Evolutionary conservation across 2,113 vertebrate species (phyloP).

Genomic region (Hydropotes inermis): DNA sequence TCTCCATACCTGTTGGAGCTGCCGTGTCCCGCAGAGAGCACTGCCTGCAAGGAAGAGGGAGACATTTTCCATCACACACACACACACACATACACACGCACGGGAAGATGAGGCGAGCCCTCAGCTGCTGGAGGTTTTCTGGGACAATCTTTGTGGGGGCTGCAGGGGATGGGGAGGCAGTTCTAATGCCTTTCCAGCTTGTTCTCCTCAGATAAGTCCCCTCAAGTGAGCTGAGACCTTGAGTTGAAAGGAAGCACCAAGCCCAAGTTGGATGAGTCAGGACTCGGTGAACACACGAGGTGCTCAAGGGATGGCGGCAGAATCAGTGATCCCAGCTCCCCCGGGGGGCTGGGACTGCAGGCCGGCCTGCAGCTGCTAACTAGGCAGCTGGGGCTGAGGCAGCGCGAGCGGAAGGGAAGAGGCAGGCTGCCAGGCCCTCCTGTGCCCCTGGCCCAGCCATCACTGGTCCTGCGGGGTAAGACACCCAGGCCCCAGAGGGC

Average conservation of each 20-base stretch:
- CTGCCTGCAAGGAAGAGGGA: conserved; percentile 80
- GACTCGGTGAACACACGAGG: neutral
- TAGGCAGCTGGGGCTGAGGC: neutral
- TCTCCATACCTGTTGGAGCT: conserved; percentile 86
- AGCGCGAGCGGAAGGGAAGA: neutral
- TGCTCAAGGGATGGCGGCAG: fast-evolving
- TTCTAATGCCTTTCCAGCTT: neutral
- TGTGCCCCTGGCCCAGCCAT: neutral
- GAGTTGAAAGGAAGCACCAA: neutral
- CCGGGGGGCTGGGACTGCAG: neutral
- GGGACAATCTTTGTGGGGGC: neutral
- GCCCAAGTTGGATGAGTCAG: neutral
- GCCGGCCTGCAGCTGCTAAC: neutral
- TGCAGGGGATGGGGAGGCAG: fast-evolving
- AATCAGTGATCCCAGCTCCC: fast-evolving
- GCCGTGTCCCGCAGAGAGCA: conserved; percentile 79
- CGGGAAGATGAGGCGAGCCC: neutral
- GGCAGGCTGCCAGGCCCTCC: neutral
- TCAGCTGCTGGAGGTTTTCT: neutral
- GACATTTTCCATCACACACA: neutral
- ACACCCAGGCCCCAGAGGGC: neutral
- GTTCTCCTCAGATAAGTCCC: neutral
- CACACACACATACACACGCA: fast-evolving
- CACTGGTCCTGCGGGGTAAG: fast-evolving
- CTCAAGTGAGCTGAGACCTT: neutral